A percentile compares a stretch with the other conserved stretches of the same genome.
Conservation (phyloP, 1,140 invertebrate genomes). For the Batillaria attramentaria region DNA sequence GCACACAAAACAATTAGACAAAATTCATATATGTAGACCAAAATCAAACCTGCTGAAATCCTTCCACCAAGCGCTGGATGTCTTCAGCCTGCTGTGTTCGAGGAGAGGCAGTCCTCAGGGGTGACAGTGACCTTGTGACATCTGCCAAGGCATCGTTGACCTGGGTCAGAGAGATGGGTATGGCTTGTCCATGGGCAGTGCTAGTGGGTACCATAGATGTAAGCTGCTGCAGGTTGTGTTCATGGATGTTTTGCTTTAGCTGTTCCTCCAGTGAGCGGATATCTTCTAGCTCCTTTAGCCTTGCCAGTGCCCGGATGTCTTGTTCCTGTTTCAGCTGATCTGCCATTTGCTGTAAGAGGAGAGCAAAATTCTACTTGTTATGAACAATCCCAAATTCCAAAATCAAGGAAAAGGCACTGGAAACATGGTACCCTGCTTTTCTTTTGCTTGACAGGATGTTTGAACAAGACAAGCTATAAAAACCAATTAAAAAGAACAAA, state of each 20-base stretch:
- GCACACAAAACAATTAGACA: too few relatives aligned
- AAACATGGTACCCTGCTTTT: too few relatives aligned
- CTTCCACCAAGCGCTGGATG: slow-evolving; percentile 43
- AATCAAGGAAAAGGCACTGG: not conserved
- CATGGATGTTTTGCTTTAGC: slow-evolving; percentile 31
- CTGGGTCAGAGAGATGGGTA: not conserved
- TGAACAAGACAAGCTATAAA: not conserved
- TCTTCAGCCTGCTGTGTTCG: slow-evolving; percentile 40
- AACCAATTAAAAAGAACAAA: not conserved
- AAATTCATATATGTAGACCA: too few relatives aligned
- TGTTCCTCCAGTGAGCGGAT: slow-evolving; percentile 32
- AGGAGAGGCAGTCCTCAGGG: slow-evolving; percentile 32
- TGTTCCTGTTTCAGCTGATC: slow-evolving; percentile 30
- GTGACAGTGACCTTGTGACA: slow-evolving; percentile 18
- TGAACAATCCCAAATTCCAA: not conserved
- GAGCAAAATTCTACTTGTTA: not conserved
- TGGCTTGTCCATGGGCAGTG: not conserved
- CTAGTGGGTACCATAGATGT: slow-evolving; percentile 1
- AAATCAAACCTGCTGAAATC: slow-evolving; percentile 38
- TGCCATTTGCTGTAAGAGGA: slow-evolving; percentile 20
- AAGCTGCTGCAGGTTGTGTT: slow-evolving; percentile 24
- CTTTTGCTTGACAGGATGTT: too few relatives aligned
- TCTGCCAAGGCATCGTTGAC: slow-evolving; percentile 15
- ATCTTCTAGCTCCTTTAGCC: slow-evolving; percentile 27
- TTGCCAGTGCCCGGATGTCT: slow-evolving; percentile 28